Base-by-base conservation (phyloP, 2,113 vertebrate genomes). In the Gobio gobio region DNA sequence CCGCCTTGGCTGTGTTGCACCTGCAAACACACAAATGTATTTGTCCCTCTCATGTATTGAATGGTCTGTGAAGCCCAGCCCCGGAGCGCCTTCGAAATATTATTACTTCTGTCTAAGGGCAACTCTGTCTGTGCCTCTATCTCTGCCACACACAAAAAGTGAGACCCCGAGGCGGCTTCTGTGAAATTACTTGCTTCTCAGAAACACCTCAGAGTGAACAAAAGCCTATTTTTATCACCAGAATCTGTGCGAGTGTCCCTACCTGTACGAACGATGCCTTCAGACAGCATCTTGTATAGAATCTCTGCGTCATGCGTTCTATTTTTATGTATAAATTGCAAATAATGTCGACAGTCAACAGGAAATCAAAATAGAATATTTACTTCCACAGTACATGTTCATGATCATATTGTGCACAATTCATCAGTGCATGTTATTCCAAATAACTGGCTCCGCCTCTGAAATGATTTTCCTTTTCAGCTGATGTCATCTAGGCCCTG, bases 41-140 rank as follows among this genome's bases (percentile, higher is more conserved):
- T 36, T 7, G 49, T 33, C n/a, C 58, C 24, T 47, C 54, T 73
- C 22, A 13, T 85, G 64, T 79, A 63, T 26, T 40, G 20, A 79
- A 83, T 83, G 81, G 64, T 66, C 78, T 80, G 40, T n/a, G 26
- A 82, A 10, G 70, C 63, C 29, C 47, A 83, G 66, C 63, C 81
- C 81, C 2, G 14, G 64, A 72, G 81, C 66, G 9, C 33, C 18
- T 72, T 47, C 12, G 47, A 82, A 58, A 83, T 72, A 83, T 72
- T 82, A 72, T 82, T 58, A 83, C 66, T 54, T 72, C 66, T 83
- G 81, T 83, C 66, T 82, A 24, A 82, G 63, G 79, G 47, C 81
- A 43, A 72, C 59, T 66, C 78, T 26, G 56, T 74, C 51, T 74
- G 47, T 20, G 66, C 14, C 83, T 47, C 75, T 78, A 24, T 78